phyloP scores from a whole-genome alignment of 2,797 vertebrate species.

The Macropodus opercularis region DNA sequence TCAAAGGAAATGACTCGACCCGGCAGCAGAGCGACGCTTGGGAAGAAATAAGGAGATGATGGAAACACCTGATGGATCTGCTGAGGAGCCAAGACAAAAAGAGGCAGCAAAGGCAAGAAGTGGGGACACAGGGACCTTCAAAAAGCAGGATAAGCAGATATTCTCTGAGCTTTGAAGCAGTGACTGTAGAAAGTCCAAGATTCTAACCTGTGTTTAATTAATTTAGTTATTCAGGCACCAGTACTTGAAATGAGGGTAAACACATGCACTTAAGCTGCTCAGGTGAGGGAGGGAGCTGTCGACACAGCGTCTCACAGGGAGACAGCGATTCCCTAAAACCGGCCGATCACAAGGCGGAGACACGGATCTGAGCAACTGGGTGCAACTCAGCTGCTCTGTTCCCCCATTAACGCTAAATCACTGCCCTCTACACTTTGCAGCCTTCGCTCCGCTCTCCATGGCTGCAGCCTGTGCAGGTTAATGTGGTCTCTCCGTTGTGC shows the following conservation, averaged over 20 bases:
- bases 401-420: neutral
- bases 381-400: neutral
- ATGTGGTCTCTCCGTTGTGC: constrained; percentile 20
- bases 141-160: too few relatives aligned
- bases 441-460: constrained; percentile 1
- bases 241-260: too few relatives aligned
- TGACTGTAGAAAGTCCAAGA: too few relatives aligned
- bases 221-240: too few relatives aligned
- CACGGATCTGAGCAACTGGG: neutral
- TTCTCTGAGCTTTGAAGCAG: too few relatives aligned
- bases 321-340: neutral
- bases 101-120: neutral
- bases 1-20: constrained; percentile 1
- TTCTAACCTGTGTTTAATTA: too few relatives aligned
- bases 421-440: neutral
- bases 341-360: too few relatives aligned
- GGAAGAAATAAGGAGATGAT: too few relatives aligned
- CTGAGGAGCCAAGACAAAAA: neutral
- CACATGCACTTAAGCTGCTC: too few relatives aligned
- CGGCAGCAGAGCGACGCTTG: neutral
- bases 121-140: constrained; percentile 4
- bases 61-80: neutral
- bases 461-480: constrained; percentile 20
- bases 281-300: too few relatives aligned
- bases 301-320: neutral